Base-by-base conservation (phyloP, 1,140 invertebrate genomes). In the Drosophila nikananu region DNA sequence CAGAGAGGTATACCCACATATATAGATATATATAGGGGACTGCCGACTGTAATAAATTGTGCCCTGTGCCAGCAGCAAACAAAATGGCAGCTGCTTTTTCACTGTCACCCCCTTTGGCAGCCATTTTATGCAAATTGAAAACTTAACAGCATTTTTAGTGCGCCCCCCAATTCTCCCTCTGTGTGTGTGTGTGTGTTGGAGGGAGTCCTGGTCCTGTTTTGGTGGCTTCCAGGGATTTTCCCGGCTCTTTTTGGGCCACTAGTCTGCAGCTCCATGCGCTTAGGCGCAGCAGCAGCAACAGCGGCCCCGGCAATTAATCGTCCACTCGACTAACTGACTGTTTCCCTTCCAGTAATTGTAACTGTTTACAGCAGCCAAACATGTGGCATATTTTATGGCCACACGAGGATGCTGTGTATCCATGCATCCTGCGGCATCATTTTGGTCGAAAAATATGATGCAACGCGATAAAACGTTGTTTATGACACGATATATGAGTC, bases 121-220 rank as follows among this genome's bases (percentile, higher is more conserved):
- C 55, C 77, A 65, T 79, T 79, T 57, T 79, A 79, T 79, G 76
- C 76, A 72, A 79, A 79, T 79, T 79, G 76, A 79, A 79, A 79
- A 79, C 77, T 79, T 79, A 72, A 79, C 76, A 79, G 77, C 77
- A 79, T 79, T 79, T 79, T 79, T 79, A 79, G 77, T 79, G 66
- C 67, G 44, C 44, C 63, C 41, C 12, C 12, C n/a, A n/a, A 3
- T 30, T 37, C 35, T 4, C 30, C 9, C 30, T 30, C 8, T 30
- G 54, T 19, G 21, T 75, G 70, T 48, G 59, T 30, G 30, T 39
- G 30, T 10, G 2, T n/a, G n/a, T n/a, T n/a, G n/a, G n/a, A n/a
- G n/a, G n/a, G n/a, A 0, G n/a, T 58, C 8, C 52, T 12, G 9
- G 27, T 21, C 25, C 48, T 21, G 42, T 21, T 32, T 17, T 2